These are phyloP conservation scores for Nyctibius bracteatus DNA, from an alignment of 2,113 vertebrate species.

Conservation along the genomic window DNA sequence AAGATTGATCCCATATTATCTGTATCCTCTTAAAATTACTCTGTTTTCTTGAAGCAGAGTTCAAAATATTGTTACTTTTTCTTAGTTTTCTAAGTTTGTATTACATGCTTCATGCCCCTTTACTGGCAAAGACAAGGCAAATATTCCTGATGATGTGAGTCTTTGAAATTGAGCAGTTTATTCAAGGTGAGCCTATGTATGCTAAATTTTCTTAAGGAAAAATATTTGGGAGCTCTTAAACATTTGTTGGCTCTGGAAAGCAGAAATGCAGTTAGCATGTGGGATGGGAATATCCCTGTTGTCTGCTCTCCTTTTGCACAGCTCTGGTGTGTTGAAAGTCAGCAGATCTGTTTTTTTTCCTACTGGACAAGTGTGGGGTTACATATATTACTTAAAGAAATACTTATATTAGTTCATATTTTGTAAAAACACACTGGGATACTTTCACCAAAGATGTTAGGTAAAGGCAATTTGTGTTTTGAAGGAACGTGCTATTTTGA, in stretches of 20 bases:
- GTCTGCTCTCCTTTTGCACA: not conserved
- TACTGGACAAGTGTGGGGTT: not conserved
- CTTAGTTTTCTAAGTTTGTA: not conserved
- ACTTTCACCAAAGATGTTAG: not conserved
- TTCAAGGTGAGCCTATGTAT: not conserved
- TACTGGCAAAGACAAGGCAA: not conserved
- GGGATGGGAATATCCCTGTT: not conserved
- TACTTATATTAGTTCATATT: not conserved
- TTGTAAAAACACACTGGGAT: not conserved
- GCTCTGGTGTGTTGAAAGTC: not conserved
- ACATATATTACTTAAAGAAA: not conserved
- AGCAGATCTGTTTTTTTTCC: not conserved
- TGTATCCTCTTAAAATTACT: not conserved
- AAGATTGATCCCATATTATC: not conserved
- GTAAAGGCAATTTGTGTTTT: not conserved
- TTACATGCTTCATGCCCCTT: not conserved
- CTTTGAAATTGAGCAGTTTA: not conserved
- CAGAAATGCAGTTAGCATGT: not conserved
- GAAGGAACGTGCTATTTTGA: not conserved
- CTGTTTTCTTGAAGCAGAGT: not conserved
- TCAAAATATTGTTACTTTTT: not conserved
- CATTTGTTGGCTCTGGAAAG: not conserved
- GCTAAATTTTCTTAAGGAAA: not conserved
- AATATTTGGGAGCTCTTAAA: not conserved
- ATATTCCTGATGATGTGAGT: not conserved